Conservation (phyloP, 2,888 invertebrate species). For the Cheilosia grossa region DNA sequence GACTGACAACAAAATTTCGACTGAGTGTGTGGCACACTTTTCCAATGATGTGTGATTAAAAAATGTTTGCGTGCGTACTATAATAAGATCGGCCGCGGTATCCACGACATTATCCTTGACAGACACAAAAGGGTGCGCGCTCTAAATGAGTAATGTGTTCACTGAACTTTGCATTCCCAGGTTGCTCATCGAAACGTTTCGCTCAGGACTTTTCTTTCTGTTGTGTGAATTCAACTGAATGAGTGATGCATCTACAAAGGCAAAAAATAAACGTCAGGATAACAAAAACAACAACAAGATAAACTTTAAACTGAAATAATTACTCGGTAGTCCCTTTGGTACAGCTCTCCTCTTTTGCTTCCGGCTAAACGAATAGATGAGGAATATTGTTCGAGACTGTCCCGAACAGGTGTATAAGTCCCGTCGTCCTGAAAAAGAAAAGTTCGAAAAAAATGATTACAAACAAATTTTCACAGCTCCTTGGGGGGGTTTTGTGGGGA, state of each 20-base stretch:
- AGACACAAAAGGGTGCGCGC: not conserved
- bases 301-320: conserved; percentile 47
- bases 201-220: not conserved
- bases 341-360: conserved; percentile 1
- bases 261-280: conserved; percentile 12
- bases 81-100: conserved; percentile 50
- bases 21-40: not conserved
- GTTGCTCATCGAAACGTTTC: conserved; percentile 27
- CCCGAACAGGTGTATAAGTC: conserved; percentile 39
- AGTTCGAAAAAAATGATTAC: conserved; percentile 20
- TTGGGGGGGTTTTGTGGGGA: not conserved
- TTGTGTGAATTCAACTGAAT: conserved; percentile 43
- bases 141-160: conserved; percentile 45
- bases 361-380: conserved; percentile 45
- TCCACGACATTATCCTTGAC: conserved; percentile 59
- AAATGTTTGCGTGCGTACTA: conserved; percentile 36
- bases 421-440: conserved; percentile 37
- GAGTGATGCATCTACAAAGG: conserved; percentile 35
- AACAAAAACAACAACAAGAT: conserved; percentile 12
- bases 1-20: conserved; percentile 31
- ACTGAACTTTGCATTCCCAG: conserved; percentile 55
- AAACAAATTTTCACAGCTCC: conserved; percentile 8
- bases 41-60: not conserved
- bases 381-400: conserved; percentile 50
- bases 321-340: conserved; percentile 45